phyloP scores from a whole-genome alignment of 1,140 invertebrate genomes.

The Bombus cullumanus region DNA sequence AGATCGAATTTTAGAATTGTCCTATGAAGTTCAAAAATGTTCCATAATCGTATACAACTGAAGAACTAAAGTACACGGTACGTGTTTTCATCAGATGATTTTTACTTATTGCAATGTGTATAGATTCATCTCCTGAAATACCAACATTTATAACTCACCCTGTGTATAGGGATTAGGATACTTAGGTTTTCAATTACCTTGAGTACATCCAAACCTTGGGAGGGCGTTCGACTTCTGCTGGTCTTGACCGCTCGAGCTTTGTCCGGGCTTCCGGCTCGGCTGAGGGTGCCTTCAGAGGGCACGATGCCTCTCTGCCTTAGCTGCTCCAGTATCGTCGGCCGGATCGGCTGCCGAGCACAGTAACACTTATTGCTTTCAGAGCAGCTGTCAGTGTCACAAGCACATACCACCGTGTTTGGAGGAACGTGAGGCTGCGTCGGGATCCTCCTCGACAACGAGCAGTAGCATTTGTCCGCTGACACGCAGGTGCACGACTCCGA shows the following conservation, averaged over 20 bases:
- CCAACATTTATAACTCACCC: background rate
- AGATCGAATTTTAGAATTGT: too few species aligned
- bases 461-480: constrained; percentile 90
- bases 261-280: constrained; percentile 74
- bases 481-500: constrained; percentile 90
- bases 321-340: constrained; percentile 82
- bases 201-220: constrained; percentile 84
- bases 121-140: too few species aligned
- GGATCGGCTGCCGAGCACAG: constrained; percentile 84
- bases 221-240: constrained; percentile 75
- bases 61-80: too few species aligned
- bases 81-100: too few species aligned
- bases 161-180: background rate
- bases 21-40: too few species aligned
- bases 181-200: constrained; percentile 66
- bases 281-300: constrained; percentile 82
- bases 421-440: constrained; percentile 60
- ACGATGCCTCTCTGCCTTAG: constrained; percentile 83
- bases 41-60: too few species aligned
- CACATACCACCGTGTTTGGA: constrained; percentile 81
- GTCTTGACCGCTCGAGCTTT: constrained; percentile 63
- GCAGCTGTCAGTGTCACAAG: constrained; percentile 93
- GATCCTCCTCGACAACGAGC: constrained; percentile 83
- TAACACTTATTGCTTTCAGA: constrained; percentile 95
- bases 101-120: too few species aligned